Conservation (phyloP, 2,888 invertebrate genomes). For the Taphrorychus bicolor region DNA sequence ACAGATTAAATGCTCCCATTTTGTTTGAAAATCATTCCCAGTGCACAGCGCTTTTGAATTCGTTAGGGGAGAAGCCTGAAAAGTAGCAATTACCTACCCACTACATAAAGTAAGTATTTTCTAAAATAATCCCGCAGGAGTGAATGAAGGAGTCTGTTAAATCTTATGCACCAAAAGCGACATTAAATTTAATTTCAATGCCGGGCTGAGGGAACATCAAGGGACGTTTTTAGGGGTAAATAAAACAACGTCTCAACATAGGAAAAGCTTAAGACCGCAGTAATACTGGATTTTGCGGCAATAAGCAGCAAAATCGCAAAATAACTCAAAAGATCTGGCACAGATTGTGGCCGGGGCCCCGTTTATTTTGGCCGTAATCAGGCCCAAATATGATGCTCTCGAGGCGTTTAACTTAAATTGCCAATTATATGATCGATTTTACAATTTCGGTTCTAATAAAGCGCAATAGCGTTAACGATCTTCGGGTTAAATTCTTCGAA, state of each 20-base stretch:
- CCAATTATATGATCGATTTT: slow-evolving; percentile 38
- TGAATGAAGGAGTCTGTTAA: not conserved
- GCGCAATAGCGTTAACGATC: slow-evolving; percentile 25
- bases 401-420: slow-evolving; percentile 38
- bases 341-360: slow-evolving; percentile 19
- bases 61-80: not conserved
- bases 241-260: slow-evolving; percentile 2
- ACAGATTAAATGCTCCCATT: slow-evolving; percentile 5
- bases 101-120: not conserved
- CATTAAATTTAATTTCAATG: not conserved
- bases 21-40: slow-evolving; percentile 8
- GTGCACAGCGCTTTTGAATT: not conserved
- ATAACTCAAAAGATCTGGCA: slow-evolving; percentile 27
- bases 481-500: slow-evolving; percentile 6
- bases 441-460: slow-evolving; percentile 34
- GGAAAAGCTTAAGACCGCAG: slow-evolving; percentile 14
- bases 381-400: slow-evolving; percentile 36
- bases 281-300: slow-evolving; percentile 21
- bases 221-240: slow-evolving; percentile 1
- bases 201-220: not conserved
- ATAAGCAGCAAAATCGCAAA: slow-evolving; percentile 29
- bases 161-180: not conserved
- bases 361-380: slow-evolving; percentile 29
- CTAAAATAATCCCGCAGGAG: no score
- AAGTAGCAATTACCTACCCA: not conserved